These are phyloP conservation scores for Clarias pachynema DNA, from an alignment of 2,797 vertebrate genomes.

Conservation along the genomic window DNA sequence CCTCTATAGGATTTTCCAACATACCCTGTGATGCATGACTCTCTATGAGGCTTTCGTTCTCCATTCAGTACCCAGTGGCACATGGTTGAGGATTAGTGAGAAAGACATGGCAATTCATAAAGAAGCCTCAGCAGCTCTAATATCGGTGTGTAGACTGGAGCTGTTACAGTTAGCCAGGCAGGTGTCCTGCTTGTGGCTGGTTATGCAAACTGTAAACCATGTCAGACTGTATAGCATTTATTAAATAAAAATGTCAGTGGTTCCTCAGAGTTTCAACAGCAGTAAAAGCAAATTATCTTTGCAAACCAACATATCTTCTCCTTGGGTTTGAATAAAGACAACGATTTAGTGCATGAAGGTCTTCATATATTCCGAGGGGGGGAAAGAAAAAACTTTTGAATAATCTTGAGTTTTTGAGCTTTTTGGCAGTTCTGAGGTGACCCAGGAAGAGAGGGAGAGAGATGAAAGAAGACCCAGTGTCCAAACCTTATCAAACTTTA, in stretches of 20 bases:
- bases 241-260: constrained; percentile 30
- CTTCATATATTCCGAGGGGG: constrained; percentile 2
- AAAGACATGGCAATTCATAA: constrained; percentile 56
- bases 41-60: constrained; percentile 50
- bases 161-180: constrained; percentile 44
- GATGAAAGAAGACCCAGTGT: constrained; percentile 57
- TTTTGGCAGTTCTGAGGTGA: constrained; percentile 51
- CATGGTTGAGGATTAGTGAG: constrained; percentile 57
- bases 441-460: constrained; percentile 50
- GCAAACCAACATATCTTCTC: constrained; percentile 14
- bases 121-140: constrained; percentile 48
- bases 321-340: constrained; percentile 29
- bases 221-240: constrained; percentile 45
- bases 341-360: not conserved
- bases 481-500: constrained; percentile 60
- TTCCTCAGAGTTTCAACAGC: constrained; percentile 37
- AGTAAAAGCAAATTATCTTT: constrained; percentile 11
- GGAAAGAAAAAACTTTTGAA: constrained; percentile 15
- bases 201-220: constrained; percentile 48
- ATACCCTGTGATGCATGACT: constrained; percentile 49
- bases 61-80: constrained; percentile 54
- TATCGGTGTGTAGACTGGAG: constrained; percentile 38
- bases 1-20: constrained; percentile 54
- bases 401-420: constrained; percentile 24
- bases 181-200: constrained; percentile 51